Base-by-base conservation (phyloP, 2,888 invertebrate species). In the Oscheius sp. region DNA sequence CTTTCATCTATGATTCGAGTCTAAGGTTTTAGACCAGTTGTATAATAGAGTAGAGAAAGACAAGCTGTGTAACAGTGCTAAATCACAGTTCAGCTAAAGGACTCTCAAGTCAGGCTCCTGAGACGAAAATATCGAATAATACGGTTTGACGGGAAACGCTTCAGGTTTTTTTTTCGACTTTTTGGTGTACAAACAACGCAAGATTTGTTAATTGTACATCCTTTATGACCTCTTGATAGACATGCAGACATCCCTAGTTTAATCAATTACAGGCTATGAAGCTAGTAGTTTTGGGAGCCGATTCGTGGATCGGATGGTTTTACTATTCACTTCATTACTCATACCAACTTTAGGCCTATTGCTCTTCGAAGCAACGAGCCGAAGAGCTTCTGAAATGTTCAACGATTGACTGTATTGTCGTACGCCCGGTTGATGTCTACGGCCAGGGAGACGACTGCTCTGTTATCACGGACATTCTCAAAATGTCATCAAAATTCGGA, bases 381-480 rank as follows among this genome's bases (percentile, higher is more conserved):
- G 87, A 87, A 53, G 66, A 75, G 32, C 68, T 79, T 11, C 70
- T 86, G 0, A 66, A 75, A 29, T 13, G 55, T 1, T 57, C 78
- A 10, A 37, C 57, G 0, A 76, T 76, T 11, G 75, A 76, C 51
- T 75, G 74, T 21, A 76, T 79, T 66, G 73, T 83, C 42, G 66
- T 81, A 2, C 53, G 68, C 62, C 70, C 73, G 1, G 79, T 80
- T 10, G 79, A 80, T 35, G 72, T 79, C 1, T 84, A 82, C 68
- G 84, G 84, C n/a, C 79, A 79, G 55, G 81, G 81, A 3, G 84
- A 84, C 70, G 51, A 73, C 1, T 73, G 68, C 5, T 82, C 82
- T 7, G 74, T 79, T 57, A 76, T 82, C 29, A 82, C 82, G 35
- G 84, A 84, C 71, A n/a, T 78, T 11, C 79, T 84, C 55, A 79